Conservation (phyloP, 2,888 invertebrate genomes). For the Beris morrisii region DNA sequence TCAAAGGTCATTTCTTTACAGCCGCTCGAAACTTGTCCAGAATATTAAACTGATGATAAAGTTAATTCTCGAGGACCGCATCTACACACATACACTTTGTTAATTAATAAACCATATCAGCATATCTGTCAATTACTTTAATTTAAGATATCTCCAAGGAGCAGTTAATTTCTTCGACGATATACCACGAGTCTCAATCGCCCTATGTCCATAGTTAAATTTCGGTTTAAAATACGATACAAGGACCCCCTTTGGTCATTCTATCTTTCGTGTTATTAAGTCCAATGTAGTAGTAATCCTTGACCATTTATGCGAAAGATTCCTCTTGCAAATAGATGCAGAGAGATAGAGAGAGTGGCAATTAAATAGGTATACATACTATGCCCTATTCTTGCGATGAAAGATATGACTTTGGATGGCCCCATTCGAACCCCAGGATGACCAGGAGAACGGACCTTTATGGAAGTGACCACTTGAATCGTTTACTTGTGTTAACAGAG, state of each 20-base stretch:
- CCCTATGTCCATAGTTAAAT: conserved; percentile 4
- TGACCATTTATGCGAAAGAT: conserved; percentile 5
- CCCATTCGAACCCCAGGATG: not conserved
- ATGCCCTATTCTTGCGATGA: conserved; percentile 9
- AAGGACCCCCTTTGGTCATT: not conserved
- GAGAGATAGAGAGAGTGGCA: conserved; percentile 24
- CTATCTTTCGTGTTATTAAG: conserved; percentile 14
- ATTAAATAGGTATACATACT: conserved; percentile 33
- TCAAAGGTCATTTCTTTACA: no score
- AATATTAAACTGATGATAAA: conserved; percentile 7
- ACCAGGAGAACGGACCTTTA: conserved; percentile 32
- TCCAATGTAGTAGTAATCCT: not conserved
- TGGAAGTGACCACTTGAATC: conserved; percentile 38
- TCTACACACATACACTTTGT: conserved; percentile 22
- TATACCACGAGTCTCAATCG: conserved; percentile 11
- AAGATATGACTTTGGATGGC: conserved; percentile 18
- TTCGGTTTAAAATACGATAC: conserved; percentile 24
- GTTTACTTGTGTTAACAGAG: conserved; percentile 40
- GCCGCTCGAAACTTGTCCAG: not conserved
- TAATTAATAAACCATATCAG: conserved; percentile 40
- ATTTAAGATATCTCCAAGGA: conserved; percentile 41
- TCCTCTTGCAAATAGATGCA: conserved; percentile 5
- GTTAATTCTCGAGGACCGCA: not conserved
- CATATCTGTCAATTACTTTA: conserved; percentile 40
- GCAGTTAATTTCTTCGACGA: conserved; percentile 36